Evolutionary conservation across 2,888 invertebrate genomes (phyloP), one percentile per base, ranked within the genome.

Genomic region (Nephrocerus scutellatus): DNA sequence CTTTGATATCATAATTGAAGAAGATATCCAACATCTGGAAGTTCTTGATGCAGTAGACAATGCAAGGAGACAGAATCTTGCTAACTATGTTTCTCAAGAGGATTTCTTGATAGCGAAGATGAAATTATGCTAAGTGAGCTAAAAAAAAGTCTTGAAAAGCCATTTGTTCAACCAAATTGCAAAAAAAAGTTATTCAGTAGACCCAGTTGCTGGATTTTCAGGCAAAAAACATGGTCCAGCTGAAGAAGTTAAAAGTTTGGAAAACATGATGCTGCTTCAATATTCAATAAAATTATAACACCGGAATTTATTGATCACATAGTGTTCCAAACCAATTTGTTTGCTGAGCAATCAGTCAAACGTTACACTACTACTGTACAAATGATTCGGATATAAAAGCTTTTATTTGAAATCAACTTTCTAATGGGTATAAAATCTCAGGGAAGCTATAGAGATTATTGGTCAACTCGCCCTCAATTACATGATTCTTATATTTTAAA

Each of bases 371-470:
- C 19, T 18, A 33, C 18, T 20, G n/a, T 10, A 12, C 7, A 33
- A 33, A 33, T 33, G 15, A 1, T 24, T 24, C 33, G 14, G 33
- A 33, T 24, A 33, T 33, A 16, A 18, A n/a, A 33, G 33, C 24
- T 33, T 33, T 33, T 24, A 24, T 33, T 24, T n/a, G 33, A 19
- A 33, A 25, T 33, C 18, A 33, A 33, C 24, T 24, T 33, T 33
- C 18, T 19, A 24, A 24, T 33, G 25, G 18, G 33, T 24, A 33
- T 33, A 33, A 33, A 33, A 19, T 19, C 19, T 4, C 33, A 24
- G 33, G 12, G 24, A 18, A 33, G 24, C 16, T 33, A 25, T 18
- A 24, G 33, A 24, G 25, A 25, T 24, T 31, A 31, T 34, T 34
- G 24, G 23, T 24, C 33, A 33, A 33, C 33, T 16, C 25, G 33